Evolutionary conservation across 2,888 invertebrate genomes (phyloP).

Genomic region (Eumacrocentrus americanus): DNA sequence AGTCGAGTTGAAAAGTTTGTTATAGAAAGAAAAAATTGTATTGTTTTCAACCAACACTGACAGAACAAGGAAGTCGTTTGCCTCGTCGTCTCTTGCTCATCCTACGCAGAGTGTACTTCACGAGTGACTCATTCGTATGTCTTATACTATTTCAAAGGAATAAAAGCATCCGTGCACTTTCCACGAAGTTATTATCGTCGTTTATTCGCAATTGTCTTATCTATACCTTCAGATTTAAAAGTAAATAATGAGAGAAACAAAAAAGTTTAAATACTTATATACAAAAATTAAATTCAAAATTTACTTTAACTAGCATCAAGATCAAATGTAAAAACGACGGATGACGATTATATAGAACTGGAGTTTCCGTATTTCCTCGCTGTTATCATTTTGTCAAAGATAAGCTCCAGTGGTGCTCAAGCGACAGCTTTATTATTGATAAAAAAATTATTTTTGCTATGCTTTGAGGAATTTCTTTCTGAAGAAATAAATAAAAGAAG

Average conservation of each 20-base stretch:
- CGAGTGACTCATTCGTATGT: slow-evolving; percentile 11
- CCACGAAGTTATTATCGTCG: background rate
- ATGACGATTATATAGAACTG: background rate
- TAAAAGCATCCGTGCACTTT: background rate
- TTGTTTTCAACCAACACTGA: background rate
- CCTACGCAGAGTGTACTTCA: slow-evolving; percentile 16
- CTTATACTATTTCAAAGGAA: background rate
- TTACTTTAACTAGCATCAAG: background rate
- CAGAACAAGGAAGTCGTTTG: slow-evolving; percentile 23
- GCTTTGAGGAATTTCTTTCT: too few species aligned
- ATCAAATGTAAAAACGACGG: too few species aligned
- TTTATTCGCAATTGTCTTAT: background rate
- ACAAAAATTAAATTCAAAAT: too few species aligned
- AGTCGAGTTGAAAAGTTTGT: slow-evolving; percentile 1
- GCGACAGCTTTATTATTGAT: background rate
- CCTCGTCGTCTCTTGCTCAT: slow-evolving; percentile 23
- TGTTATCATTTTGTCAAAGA: slow-evolving; percentile 23
- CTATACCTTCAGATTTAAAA: too few species aligned
- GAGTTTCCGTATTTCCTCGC: slow-evolving; percentile 24
- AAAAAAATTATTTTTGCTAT: too few species aligned
- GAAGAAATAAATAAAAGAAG: background rate
- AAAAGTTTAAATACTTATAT: too few species aligned
- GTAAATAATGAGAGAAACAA: too few species aligned
- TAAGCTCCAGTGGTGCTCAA: slow-evolving; percentile 25
- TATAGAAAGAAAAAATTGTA: slow-evolving; percentile 6